Evolutionary conservation across 2,113 vertebrate genomes (phyloP), one percentile per base, ranked within the genome.

Genomic region (Pteropus alecto): DNA sequence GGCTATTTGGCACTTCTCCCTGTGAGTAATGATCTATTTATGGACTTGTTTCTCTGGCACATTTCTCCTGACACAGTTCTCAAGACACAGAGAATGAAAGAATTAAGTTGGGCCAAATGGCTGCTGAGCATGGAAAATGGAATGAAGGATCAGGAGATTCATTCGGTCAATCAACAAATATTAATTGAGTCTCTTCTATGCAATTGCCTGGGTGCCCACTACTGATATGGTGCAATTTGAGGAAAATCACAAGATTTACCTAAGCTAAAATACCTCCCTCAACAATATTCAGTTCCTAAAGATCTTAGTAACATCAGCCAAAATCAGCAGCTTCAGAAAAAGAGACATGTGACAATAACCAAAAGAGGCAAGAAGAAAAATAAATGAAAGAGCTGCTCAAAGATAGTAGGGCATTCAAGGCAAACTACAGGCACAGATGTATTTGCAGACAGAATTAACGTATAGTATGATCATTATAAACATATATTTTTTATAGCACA

Each of bases 21-120:
- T 84, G 30, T 96, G 92, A 98, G 94, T 92, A 96, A 97, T 92
- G 88, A 98, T 96, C 97, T 97, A 96, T 98, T 98, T 98, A 73
- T 93, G 95, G 92, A 77, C 83, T 67, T 41, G 78, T 95, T 97
- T 90, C 90, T 96, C 96, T 90, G 96, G 71, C 96, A 97, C 63
- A 93, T 94, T 96, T 97, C 74, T 96, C 86, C 28, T 87, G 88
- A 96, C 93, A 97, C 46, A 97, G 77, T 96, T 97, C 86, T 97
- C 46, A 48, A 96, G 92, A 77, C 60, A 87, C 76, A 94, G 54
- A 58, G 33, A 90, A 94, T 90, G 88, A 96, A 96, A 30, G 68
- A 78, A 54, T 28, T 60, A 96, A 94, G 65, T 73, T 56, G n/a
- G 43, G 51, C 73, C 89, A 95, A 93, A 56, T 71, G 78, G 48